Conservation (phyloP, 2,113 vertebrate species). For the Eidolon helvum region DNA sequence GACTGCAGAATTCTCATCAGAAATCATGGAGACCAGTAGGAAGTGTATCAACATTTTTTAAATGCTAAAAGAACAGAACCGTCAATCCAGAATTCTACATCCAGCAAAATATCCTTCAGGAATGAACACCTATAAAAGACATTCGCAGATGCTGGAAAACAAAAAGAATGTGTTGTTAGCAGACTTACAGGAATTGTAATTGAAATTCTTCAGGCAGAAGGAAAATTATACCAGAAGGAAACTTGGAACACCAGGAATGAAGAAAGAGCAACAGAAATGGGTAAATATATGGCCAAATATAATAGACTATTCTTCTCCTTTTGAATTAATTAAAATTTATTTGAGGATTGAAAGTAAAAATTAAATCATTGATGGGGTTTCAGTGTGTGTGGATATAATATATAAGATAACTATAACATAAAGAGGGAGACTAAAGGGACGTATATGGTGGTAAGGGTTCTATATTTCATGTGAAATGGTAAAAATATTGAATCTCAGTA, state of each 20-base stretch:
- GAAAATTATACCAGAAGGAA: background rate
- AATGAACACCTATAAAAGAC: background rate
- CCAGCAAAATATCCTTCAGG: background rate
- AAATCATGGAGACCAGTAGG: background rate
- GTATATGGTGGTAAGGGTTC: background rate
- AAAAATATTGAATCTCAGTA: background rate
- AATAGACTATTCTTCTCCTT: background rate
- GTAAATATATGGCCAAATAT: background rate
- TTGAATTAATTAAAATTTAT: slow-evolving; percentile 13
- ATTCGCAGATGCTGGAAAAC: background rate
- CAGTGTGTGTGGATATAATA: background rate
- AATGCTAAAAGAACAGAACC: background rate
- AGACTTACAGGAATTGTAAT: background rate
- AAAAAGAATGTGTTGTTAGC: background rate
- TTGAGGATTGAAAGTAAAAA: background rate
- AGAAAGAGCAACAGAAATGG: background rate
- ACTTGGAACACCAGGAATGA: background rate
- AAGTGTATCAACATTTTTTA: background rate
- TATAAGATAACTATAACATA: background rate
- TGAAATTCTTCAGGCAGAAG: background rate
- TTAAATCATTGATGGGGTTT: background rate
- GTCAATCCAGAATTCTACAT: background rate
- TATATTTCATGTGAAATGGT: background rate
- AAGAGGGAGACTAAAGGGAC: background rate
- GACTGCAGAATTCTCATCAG: background rate